phyloP scores from a whole-genome alignment of 64 coral and sea anemone species.

The Montipora capricornis region DNA sequence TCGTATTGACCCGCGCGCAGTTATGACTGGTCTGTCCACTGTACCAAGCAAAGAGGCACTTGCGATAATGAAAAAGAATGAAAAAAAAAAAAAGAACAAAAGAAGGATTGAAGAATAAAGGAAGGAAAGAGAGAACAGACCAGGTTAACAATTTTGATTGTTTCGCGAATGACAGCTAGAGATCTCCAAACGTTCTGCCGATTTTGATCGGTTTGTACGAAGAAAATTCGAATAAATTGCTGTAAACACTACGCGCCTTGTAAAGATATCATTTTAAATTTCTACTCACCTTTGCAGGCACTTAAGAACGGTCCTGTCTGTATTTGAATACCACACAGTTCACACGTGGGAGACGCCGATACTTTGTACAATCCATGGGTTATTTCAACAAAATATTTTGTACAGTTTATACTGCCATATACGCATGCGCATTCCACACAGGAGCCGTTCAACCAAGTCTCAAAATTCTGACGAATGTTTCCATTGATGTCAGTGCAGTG shows the following conservation, averaged over 20 bases:
- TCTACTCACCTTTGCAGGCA: constrained; percentile 8
- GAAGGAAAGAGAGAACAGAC: no score
- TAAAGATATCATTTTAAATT: background rate
- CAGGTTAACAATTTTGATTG: background rate
- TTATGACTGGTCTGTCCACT: no score
- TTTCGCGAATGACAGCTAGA: background rate
- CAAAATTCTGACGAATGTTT: background rate
- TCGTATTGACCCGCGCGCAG: no score
- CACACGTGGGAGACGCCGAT: background rate
- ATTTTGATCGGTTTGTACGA: no score
- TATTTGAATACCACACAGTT: background rate
- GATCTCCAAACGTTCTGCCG: background rate
- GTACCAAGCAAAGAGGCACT: no score
- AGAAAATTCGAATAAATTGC: background rate
- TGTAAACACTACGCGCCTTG: background rate
- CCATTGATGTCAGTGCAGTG: background rate
- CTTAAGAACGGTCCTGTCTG: background rate
- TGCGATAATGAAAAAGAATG: no score
- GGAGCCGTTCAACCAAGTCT: constrained; percentile 23
- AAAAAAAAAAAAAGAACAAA: no score
- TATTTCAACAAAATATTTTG: background rate
- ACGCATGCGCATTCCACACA: constrained; percentile 26
- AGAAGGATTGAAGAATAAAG: no score
- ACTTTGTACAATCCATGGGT: constrained; percentile 13
- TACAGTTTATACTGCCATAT: constrained; percentile 32